Evolutionary conservation across 1,140 invertebrate species (phyloP).

Genomic region (Anastrepha ludens): DNA sequence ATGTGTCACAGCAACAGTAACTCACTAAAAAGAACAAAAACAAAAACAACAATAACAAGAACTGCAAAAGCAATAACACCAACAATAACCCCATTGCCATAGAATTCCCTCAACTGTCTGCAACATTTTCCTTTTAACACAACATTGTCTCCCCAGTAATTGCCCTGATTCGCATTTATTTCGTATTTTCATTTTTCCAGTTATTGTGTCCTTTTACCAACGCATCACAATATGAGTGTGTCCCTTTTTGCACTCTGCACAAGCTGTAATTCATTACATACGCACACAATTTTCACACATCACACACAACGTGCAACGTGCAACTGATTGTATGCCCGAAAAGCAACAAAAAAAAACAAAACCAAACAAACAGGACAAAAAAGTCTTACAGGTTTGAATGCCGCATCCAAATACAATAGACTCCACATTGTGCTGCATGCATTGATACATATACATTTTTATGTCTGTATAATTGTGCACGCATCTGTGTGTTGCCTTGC

Average conservation of each 20-base stretch:
- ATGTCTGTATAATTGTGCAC: background rate
- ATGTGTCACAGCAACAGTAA: constrained; percentile 44
- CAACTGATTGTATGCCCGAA: constrained; percentile 9
- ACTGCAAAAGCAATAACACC: background rate
- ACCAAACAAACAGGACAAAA: background rate
- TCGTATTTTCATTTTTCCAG: constrained; percentile 39
- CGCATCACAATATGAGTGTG: background rate
- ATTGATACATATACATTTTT: background rate
- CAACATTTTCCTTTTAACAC: constrained; percentile 30
- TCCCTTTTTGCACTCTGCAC: constrained; percentile 8
- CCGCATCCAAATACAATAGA: too few relatives aligned
- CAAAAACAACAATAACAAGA: background rate
- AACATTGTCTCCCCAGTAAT: constrained; percentile 42
- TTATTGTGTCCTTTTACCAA: constrained; percentile 30
- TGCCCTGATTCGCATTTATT: constrained; percentile 48
- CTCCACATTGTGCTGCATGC: background rate
- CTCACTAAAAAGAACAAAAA: background rate
- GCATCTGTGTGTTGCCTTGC: constrained; percentile 23
- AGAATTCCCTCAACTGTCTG: background rate
- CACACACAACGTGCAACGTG: background rate
- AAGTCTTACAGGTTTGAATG: background rate
- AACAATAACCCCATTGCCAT: background rate
- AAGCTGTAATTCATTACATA: constrained; percentile 28
- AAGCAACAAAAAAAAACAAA: background rate
- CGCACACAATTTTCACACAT: constrained; percentile 38